Evolutionary conservation across 2,888 invertebrate genomes (phyloP).

Genomic region (Melieria crassipennis): DNA sequence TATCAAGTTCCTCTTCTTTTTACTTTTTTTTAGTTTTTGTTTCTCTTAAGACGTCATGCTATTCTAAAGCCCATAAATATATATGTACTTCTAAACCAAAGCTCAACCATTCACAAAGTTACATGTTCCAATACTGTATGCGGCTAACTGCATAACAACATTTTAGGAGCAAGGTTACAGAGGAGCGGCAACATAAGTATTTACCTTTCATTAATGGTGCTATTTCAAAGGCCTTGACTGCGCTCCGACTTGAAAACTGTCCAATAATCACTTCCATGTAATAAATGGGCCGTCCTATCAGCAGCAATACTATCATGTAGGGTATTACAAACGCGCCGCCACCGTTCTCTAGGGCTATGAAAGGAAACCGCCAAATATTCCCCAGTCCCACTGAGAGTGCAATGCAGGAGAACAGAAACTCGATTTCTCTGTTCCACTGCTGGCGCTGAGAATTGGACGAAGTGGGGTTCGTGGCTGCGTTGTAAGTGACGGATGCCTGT

Average conservation of each 20-base stretch:
- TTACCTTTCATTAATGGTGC: constrained; percentile 76
- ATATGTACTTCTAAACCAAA: too few relatives aligned
- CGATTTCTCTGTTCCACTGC: constrained; percentile 71
- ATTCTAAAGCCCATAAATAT: not conserved
- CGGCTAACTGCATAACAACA: too few relatives aligned
- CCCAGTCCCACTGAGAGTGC: constrained; percentile 73
- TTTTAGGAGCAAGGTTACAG: too few relatives aligned
- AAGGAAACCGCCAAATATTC: constrained; percentile 76
- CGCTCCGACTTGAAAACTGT: constrained; percentile 77
- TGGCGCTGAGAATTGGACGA: constrained; percentile 47
- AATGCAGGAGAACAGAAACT: constrained; percentile 73
- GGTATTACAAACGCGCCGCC: constrained; percentile 76
- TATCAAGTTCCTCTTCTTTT: too few relatives aligned
- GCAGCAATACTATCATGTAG: constrained; percentile 71
- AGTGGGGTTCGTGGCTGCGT: not conserved
- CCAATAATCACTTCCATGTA: constrained; percentile 78
- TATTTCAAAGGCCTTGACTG: constrained; percentile 73
- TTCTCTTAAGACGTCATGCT: too few relatives aligned
- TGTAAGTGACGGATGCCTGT: not conserved
- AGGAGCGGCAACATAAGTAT: too few relatives aligned
- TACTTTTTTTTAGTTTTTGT: too few relatives aligned
- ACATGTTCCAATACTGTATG: not conserved
- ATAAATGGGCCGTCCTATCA: constrained; percentile 76
- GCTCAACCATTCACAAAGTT: too few relatives aligned
- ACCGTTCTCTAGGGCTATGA: constrained; percentile 73